These are phyloP conservation scores for Conger conger DNA, from an alignment of 2,113 vertebrate genomes.

Conservation along the genomic window DNA sequence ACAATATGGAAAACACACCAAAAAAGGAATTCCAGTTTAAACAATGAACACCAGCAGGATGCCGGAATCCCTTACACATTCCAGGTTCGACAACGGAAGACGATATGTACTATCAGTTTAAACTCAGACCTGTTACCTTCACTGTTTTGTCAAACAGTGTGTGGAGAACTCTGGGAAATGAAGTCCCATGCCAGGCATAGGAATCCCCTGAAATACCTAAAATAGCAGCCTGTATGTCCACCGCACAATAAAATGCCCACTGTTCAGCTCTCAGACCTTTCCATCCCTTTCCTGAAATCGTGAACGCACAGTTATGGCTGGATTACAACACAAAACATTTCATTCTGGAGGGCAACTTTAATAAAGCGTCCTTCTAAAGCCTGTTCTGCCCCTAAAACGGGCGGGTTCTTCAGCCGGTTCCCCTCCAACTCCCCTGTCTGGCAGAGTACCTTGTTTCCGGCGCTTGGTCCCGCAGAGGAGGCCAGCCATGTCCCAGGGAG, in stretches of 20 bases:
- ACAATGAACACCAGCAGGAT: neutral
- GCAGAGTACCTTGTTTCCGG: conserved; percentile 55
- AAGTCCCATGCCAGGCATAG: neutral
- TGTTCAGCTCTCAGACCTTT: neutral
- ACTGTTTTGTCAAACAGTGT: neutral
- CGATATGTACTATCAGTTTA: neutral
- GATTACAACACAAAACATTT: neutral
- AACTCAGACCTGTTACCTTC: neutral
- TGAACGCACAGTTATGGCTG: neutral
- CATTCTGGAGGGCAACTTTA: neutral
- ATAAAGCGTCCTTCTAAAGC: neutral
- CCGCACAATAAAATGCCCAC: neutral
- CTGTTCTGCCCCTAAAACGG: neutral
- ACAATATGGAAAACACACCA: neutral
- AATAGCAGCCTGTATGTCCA: neutral
- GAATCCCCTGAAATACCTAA: neutral
- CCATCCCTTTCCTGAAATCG: neutral
- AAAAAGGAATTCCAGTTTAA: neutral
- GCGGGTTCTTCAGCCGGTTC: neutral
- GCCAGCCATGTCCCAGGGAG: conserved; percentile 46
- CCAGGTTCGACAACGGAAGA: neutral
- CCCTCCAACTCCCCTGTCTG: neutral
- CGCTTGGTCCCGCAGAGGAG: conserved; percentile 61
- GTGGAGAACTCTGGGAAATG: neutral
- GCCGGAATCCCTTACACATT: neutral